Base-by-base conservation (phyloP, 2,113 vertebrate species). In the Chlamydotis undulata region DNA sequence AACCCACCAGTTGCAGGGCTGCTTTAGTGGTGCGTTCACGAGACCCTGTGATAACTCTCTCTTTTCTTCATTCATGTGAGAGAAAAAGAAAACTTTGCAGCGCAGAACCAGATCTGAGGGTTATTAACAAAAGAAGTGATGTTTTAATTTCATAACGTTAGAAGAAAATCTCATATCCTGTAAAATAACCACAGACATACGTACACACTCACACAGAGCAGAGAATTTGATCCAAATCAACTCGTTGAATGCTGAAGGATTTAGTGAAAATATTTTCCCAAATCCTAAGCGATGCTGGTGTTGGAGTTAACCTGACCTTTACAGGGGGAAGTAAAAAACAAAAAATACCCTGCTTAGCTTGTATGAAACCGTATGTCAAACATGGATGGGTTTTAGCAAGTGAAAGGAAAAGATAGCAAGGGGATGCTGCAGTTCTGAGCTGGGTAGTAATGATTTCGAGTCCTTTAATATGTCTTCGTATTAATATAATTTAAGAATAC, bases 401-500 rank as follows among this genome's bases (percentile, higher is more conserved):
- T 81, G 86, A 80, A 59, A 65, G 31, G n/a, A 28, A 53, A 84
- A 87, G 83, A 37, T 1, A 68, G 71, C 74, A 82, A 85, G 94
- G 83, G 86, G 95, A 95, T 96, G 97, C 97, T 98, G 96, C 97
- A 95, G 97, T 98, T 98, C 97, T 97, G 94, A 96, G 96, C 94
- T 97, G 89, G 87, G 83, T 96, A 97, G 96, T 97, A 97, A 97
- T 97, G 96, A 94, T 91, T 94, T 93, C 0, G 94, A 97, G 97
- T 98, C 97, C 97, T 98, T 98, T 97, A 94, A 97, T 98, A 97
- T 96, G 97, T 98, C 96, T 98, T 96, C 97, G 96, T 98, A 98
- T 98, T 98, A 98, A 98, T 98, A 96, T 96, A 98, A 94, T 97
- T 97, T 98, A 98, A 97, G 98, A 98, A 98, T 98, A 98, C 98